These are phyloP conservation scores for Latrodectus elegans DNA, from an alignment of 2,888 invertebrate genomes.

Conservation along the genomic window DNA sequence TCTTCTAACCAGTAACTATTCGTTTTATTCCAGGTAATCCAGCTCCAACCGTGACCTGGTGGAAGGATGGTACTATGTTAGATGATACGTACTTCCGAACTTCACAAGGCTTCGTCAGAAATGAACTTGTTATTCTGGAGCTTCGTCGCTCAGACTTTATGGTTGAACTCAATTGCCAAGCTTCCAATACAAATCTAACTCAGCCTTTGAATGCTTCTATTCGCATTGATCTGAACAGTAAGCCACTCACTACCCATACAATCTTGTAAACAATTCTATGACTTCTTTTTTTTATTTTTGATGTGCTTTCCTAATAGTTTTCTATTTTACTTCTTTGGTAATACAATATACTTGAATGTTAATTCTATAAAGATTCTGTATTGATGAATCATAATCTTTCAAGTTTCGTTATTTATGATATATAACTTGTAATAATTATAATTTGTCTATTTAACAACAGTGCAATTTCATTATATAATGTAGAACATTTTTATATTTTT, in stretches of 20 bases:
- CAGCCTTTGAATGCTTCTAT: slow-evolving; percentile 65
- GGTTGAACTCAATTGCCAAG: slow-evolving; percentile 69
- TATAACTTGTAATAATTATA: too few species aligned
- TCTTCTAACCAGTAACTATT: background rate
- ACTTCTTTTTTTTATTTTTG: too few species aligned
- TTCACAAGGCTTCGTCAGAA: slow-evolving; percentile 67
- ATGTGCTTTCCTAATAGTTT: too few species aligned
- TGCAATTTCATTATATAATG: too few species aligned
- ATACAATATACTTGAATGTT: too few species aligned
- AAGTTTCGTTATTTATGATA: too few species aligned
- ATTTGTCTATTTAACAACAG: too few species aligned
- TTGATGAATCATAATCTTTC: too few species aligned
- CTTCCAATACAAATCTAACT: slow-evolving; percentile 70
- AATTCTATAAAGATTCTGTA: too few species aligned
- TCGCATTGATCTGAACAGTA: slow-evolving; percentile 71
- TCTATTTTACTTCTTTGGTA: too few species aligned
- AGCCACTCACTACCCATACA: slow-evolving; percentile 9
- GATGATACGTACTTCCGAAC: slow-evolving; percentile 69
- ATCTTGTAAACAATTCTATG: too few species aligned
- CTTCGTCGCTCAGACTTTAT: slow-evolving; percentile 68
- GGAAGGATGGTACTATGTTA: slow-evolving; percentile 44
- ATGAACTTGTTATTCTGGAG: slow-evolving; percentile 67
- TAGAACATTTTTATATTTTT: too few species aligned
- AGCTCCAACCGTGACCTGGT: slow-evolving; percentile 69
- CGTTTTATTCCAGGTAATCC: slow-evolving; percentile 68